These are phyloP conservation scores for Salticus scenicus DNA, from an alignment of 2,888 invertebrate species.

Conservation along the genomic window DNA sequence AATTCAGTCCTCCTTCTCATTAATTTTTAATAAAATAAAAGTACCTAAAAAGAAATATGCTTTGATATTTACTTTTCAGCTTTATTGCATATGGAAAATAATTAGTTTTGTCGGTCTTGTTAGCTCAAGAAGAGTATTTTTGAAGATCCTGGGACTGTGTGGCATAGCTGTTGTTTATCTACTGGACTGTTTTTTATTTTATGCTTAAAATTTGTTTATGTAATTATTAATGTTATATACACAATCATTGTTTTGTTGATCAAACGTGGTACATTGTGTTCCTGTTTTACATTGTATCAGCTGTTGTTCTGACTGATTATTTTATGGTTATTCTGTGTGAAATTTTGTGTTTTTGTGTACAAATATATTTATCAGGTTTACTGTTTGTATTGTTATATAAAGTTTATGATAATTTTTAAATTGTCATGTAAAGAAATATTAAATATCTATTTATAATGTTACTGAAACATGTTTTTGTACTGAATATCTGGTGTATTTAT, in stretches of 20 bases:
- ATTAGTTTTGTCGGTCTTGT: no score
- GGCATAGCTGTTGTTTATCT: no score
- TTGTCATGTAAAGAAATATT: not conserved
- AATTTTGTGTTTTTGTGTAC: not conserved
- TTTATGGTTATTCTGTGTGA: not conserved
- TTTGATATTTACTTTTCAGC: no score
- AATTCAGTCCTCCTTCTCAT: no score
- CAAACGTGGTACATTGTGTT: slow-evolving; percentile 5
- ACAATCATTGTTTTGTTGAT: not conserved
- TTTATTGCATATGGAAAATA: no score
- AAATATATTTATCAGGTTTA: not conserved
- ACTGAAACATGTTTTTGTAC: not conserved
- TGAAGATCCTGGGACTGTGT: no score
- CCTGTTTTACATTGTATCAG: not conserved
- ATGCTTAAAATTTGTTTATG: no score
- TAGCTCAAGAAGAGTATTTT: no score
- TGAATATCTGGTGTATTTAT: not conserved
- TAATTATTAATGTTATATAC: no score
- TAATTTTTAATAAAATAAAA: no score
- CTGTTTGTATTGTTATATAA: not conserved
- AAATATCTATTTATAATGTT: slow-evolving; percentile 3
- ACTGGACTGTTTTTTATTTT: no score
- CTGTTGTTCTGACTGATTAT: not conserved
- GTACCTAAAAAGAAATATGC: no score
- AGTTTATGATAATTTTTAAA: not conserved